Evolutionary conservation across 2,888 invertebrate species (phyloP), one percentile per base, ranked within the genome.

Genomic region (Dyspetes luteomarginatus): DNA sequence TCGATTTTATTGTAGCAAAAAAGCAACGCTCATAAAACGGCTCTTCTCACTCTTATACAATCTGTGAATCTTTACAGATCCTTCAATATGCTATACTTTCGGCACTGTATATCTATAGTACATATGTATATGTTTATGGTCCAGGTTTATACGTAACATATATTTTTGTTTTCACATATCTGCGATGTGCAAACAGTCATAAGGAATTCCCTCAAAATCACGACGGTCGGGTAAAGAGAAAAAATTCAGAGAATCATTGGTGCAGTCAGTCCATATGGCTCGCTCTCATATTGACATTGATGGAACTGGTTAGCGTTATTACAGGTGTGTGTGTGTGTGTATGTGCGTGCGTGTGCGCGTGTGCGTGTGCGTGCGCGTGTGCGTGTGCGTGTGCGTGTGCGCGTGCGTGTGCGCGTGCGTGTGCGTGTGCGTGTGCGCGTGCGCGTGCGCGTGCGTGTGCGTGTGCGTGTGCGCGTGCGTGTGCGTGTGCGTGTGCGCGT

Each of bases 271-370:
- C 71, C 17, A 22, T 55, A 56, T 36, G 28, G 12, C 0, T 12
- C 0, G 36, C 0, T 36, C 36, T 2, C 7, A 12, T 2, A 12
- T 15, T 3, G 22, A 43, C 68, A 56, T 56, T 58, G 62, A 71
- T 50, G 58, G 50, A 65, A 52, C 24, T 78, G 65, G 71, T 78
- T 72, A 78, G 78, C 72, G 78, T 78, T 67, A 67, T 78, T 78
- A 78, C 67, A 52, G 67, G 15, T 50, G 45, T n/a, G 45, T 56
- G 64, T 64, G 77, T 71, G n/a, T n/a, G n/a, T n/a, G n/a, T n/a
- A n/a, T n/a, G n/a, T n/a, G n/a, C n/a, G n/a, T n/a, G n/a, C n/a
- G n/a, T n/a, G n/a, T n/a, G n/a, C n/a, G n/a, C n/a, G n/a, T n/a
- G n/a, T n/a, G n/a, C n/a, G n/a, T n/a, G n/a, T n/a, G n/a, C n/a